A percentile compares a stretch with the other conserved stretches of the same genome.
phyloP scores from a whole-genome alignment of 1,140 invertebrate genomes.

The Littorina saxatilis region DNA sequence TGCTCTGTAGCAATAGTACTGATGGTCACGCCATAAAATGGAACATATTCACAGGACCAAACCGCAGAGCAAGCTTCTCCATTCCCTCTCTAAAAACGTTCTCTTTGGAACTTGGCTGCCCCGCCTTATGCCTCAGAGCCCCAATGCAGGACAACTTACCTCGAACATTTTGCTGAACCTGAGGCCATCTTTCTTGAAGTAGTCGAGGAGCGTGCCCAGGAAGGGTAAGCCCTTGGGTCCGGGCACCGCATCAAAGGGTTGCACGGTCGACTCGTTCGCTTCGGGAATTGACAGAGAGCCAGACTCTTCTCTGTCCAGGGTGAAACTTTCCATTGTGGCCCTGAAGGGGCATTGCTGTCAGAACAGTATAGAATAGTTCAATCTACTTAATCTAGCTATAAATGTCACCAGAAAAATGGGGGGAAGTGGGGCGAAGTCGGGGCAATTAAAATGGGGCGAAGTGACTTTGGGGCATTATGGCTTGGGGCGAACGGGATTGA shows the following conservation, averaged over 20 bases:
- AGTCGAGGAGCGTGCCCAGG: slow-evolving; percentile 71
- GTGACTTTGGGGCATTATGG: no score
- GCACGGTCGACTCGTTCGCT: slow-evolving; percentile 32
- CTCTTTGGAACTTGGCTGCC: no score
- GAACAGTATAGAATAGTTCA: background rate
- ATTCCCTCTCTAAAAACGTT: no score
- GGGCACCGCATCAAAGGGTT: slow-evolving; percentile 67
- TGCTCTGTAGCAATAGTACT: no score
- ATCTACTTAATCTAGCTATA: background rate
- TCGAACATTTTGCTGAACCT: slow-evolving; percentile 74
- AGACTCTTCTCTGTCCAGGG: slow-evolving; percentile 16
- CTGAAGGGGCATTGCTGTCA: slow-evolving; percentile 60
- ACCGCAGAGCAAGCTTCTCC: no score
- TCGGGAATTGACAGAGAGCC: background rate
- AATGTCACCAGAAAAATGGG: background rate
- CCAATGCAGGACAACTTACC: no score
- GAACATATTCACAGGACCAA: no score
- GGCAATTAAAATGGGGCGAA: background rate
- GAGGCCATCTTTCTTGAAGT: slow-evolving; percentile 72
- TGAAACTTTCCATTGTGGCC: slow-evolving; percentile 44
- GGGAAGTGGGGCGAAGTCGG: background rate
- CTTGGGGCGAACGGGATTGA: background rate
- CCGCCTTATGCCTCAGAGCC: no score
- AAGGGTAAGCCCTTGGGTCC: slow-evolving; percentile 72
- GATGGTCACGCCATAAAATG: no score